A percentile compares a stretch with the other conserved stretches of the same genome.
Conservation (phyloP, 2,113 vertebrate species). For the Todiramphus chloris region DNA sequence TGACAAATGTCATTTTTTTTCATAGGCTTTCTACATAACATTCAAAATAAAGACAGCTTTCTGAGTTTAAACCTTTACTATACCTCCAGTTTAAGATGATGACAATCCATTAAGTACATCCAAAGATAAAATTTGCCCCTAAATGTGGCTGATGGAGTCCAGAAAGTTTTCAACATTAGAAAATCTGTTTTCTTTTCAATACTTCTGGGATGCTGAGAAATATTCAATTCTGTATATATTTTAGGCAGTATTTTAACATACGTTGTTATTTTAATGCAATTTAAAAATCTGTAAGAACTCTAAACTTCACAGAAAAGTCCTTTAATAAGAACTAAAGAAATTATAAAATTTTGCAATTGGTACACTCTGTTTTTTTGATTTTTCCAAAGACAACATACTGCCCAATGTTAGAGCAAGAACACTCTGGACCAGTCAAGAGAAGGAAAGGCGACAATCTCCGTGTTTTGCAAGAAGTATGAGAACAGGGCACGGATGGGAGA, state of each 20-base stretch:
- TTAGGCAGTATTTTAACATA: not conserved
- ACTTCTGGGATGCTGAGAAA: not conserved
- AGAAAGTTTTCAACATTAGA: not conserved
- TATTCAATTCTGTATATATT: not conserved
- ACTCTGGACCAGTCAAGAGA: not conserved
- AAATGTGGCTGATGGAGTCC: not conserved
- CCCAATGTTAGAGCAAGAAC: not conserved
- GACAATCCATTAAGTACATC: accelerated
- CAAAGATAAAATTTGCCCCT: not conserved
- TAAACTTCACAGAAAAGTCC: not conserved
- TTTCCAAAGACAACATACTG: not conserved
- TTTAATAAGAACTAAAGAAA: not conserved
- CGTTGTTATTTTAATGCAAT: accelerated
- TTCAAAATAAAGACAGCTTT: not conserved
- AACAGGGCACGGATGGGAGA: accelerated
- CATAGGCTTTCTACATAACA: not conserved
- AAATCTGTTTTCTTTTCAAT: not conserved
- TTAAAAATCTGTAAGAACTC: not conserved
- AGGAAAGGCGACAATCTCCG: accelerated
- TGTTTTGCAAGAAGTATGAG: not conserved
- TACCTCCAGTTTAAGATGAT: not conserved
- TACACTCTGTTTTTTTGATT: not conserved
- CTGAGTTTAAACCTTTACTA: not conserved
- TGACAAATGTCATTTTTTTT: not conserved
- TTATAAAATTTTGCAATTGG: not conserved